A percentile compares a stretch with the other conserved stretches of the same genome.
Conservation (phyloP, 2,797 vertebrate species). For the Lepus oiostolus region DNA sequence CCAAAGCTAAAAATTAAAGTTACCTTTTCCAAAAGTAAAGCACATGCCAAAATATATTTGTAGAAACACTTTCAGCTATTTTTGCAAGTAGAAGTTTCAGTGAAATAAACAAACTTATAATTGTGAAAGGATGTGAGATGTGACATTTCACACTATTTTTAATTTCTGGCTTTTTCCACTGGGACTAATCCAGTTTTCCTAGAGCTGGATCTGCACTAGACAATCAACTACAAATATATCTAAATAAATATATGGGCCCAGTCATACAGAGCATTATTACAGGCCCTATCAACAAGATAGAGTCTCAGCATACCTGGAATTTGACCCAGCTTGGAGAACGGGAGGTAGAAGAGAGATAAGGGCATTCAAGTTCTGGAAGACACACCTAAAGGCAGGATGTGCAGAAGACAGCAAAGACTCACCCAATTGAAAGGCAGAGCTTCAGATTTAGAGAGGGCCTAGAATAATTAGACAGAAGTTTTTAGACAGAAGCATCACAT, state of each 20-base stretch:
- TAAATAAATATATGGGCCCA: not conserved
- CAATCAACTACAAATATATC: conserved; percentile 3
- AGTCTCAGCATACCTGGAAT: conserved; percentile 4
- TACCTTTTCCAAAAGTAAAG: conserved; percentile 64
- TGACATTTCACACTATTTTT: conserved; percentile 61
- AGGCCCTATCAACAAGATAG: not conserved
- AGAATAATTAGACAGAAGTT: conserved; percentile 48
- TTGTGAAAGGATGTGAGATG: conserved; percentile 51
- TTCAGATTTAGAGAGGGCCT: conserved; percentile 23
- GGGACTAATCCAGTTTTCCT: conserved; percentile 54
- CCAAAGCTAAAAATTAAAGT: conserved; percentile 56
- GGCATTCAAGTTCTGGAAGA: not conserved
- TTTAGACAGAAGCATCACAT: conserved; percentile 61
- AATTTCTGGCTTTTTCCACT: not conserved
- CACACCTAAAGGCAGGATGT: not conserved
- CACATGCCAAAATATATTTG: conserved; percentile 5
- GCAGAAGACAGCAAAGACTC: not conserved
- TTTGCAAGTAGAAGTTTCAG: conserved; percentile 61
- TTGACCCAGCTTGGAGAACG: not conserved
- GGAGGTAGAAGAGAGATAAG: not conserved
- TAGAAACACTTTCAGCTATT: conserved; percentile 51
- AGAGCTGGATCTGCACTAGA: conserved; percentile 13
- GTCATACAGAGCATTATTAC: not conserved
- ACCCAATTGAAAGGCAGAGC: not conserved
- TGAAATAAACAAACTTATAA: conserved; percentile 63